Evolutionary conservation across 2,113 vertebrate species (phyloP).

Genomic region (Chascanopsetta lugubris): DNA sequence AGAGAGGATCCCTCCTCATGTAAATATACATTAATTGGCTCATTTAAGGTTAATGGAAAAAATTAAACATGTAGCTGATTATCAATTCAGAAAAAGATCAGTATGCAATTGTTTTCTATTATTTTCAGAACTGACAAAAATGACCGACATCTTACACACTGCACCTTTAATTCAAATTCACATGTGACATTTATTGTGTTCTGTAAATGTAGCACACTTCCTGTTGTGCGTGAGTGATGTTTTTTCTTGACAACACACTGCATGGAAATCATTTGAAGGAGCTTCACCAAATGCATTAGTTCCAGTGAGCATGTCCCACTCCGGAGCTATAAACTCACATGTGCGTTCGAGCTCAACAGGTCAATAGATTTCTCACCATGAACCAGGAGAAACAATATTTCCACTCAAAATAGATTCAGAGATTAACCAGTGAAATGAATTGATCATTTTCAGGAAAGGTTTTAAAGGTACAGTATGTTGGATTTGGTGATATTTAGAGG

Average conservation of each 20-base stretch:
- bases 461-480: too few relatives aligned
- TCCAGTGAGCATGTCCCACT: slow-evolving; percentile 61
- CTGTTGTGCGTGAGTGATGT: slow-evolving; percentile 46
- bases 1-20: too few relatives aligned
- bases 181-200: slow-evolving; percentile 20
- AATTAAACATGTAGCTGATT: too few relatives aligned
- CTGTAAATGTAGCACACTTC: slow-evolving; percentile 28
- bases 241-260: slow-evolving; percentile 48
- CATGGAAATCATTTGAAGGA: slow-evolving; percentile 69
- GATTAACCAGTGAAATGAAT: slow-evolving; percentile 19
- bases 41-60: too few relatives aligned
- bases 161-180: too few relatives aligned
- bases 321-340: slow-evolving; percentile 54
- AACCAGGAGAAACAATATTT: slow-evolving; percentile 34
- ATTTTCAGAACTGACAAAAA: too few relatives aligned
- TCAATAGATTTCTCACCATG: slow-evolving; percentile 42
- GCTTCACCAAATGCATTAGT: slow-evolving; percentile 68
- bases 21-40: too few relatives aligned
- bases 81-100: too few relatives aligned
- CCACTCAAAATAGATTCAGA: slow-evolving; percentile 52
- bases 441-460: slow-evolving; percentile 18
- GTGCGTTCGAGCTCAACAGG: slow-evolving; percentile 71
- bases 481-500: too few relatives aligned
- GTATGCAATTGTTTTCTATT: too few relatives aligned
- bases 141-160: too few relatives aligned